Evolutionary conservation across 2,797 vertebrate species (phyloP), one percentile per base, ranked within the genome.

Genomic region (Ataeniobius toweri): DNA sequence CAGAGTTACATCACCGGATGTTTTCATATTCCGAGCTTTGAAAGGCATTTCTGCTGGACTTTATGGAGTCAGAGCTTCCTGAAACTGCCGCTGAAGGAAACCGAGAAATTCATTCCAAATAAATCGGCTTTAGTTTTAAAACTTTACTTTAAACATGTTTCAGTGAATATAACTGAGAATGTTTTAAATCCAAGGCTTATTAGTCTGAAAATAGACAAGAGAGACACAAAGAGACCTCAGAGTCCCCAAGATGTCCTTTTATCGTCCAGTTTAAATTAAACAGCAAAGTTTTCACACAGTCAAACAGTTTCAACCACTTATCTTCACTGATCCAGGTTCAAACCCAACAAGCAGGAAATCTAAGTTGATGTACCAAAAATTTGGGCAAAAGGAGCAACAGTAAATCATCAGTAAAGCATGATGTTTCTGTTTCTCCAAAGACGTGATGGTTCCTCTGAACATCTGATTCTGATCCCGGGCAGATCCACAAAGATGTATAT

Each of bases 401-500:
- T 80, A 83, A 84, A 85, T 79, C 56, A 31, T 73, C 28, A 28
- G 28, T 28, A 28, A 28, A 28, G 16, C 50, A 73, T 74, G 22
- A 2, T 51, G 55, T 59, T 84, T 77, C 31, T 31, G 31, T 31
- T 31, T 79, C 83, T 86, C 31, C 69, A n/a, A 80, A 70, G 74
- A 87, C 55, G 69, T 41, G 79, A 78, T 5, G 44, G 58, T 84
- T 88, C 87, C 76, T 82, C 81, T 41, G 28, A 88, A 93, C 91
- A 90, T 90, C 84, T 91, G 88, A 90, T 78, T 86, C 70, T 80
- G 80, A 91, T 91, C 89, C 80, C 1, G 56, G 51, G 82, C 80
- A 55, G 84, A 88, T 81, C 85, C 81, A 88, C 88, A 82, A 88
- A 93, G 85, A 89, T 79, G 76, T 90, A 88, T 91, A 92, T 92